Evolutionary conservation across 2,888 invertebrate species (phyloP).

Genomic region (Taphrorychus bicolor): DNA sequence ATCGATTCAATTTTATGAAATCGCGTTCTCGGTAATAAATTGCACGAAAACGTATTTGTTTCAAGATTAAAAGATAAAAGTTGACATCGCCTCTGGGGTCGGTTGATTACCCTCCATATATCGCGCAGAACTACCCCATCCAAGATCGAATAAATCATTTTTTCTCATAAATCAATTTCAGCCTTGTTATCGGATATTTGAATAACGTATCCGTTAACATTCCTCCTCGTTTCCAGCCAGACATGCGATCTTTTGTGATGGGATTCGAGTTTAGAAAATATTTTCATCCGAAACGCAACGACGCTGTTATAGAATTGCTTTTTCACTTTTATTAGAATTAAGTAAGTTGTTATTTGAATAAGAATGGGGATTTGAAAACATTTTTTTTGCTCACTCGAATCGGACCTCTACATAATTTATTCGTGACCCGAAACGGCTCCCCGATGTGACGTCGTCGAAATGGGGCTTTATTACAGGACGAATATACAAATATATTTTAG

Average conservation of each 20-base stretch:
- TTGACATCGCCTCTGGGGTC: slow-evolving; percentile 12
- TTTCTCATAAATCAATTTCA: slow-evolving; percentile 33
- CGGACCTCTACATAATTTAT: background rate
- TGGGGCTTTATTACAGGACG: background rate
- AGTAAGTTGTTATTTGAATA: background rate
- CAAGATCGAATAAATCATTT: slow-evolving; percentile 31
- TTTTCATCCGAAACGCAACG: slow-evolving; percentile 13
- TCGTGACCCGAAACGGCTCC: background rate
- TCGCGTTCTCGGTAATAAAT: background rate
- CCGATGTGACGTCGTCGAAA: background rate
- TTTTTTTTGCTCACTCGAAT: no score
- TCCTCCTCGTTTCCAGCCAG: slow-evolving; percentile 17
- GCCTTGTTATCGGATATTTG: slow-evolving; percentile 39
- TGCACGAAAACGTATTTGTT: background rate
- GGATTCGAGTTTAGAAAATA: slow-evolving; percentile 18
- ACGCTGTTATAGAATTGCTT: slow-evolving; percentile 1
- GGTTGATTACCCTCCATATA: slow-evolving; percentile 16
- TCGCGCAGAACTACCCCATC: slow-evolving; percentile 15
- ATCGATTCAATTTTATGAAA: background rate
- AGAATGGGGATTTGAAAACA: background rate
- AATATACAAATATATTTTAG: slow-evolving; percentile 5
- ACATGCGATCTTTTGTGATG: slow-evolving; percentile 30
- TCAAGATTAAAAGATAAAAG: slow-evolving; percentile 6
- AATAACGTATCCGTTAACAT: slow-evolving; percentile 37
- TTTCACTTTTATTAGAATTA: background rate